These are phyloP conservation scores for Drosophila bipectinata DNA, from an alignment of 1,140 invertebrate species.

Conservation along the genomic window DNA sequence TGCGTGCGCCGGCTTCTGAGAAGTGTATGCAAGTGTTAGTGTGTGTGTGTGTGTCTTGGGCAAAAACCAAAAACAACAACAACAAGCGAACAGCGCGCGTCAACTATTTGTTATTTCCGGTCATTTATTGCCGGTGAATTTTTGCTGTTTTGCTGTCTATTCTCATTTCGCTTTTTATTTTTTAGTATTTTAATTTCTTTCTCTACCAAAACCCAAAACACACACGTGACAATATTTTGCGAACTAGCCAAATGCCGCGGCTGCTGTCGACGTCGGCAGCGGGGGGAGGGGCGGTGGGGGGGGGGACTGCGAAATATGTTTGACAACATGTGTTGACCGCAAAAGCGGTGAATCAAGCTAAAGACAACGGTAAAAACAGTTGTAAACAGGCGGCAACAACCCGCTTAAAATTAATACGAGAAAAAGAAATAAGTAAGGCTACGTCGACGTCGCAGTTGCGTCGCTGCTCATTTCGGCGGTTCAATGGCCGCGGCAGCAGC, in stretches of 20 bases:
- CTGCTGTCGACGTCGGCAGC: slow-evolving; percentile 3
- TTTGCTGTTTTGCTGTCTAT: not conserved
- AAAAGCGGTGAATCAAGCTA: slow-evolving; percentile 52
- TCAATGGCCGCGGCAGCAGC: slow-evolving; percentile 65
- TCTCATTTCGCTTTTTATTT: not conserved
- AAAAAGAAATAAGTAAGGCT: slow-evolving; percentile 5
- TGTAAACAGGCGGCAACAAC: slow-evolving; percentile 65
- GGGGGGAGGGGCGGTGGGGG: not conserved
- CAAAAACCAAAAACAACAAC: slow-evolving; percentile 14
- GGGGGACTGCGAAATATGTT: slow-evolving; percentile 17
- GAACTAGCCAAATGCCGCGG: slow-evolving; percentile 1
- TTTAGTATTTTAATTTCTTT: slow-evolving; percentile 6
- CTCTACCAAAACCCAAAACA: not conserved
- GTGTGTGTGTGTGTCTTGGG: not conserved
- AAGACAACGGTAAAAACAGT: slow-evolving; percentile 75
- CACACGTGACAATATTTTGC: slow-evolving; percentile 23
- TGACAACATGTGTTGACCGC: slow-evolving; percentile 41
- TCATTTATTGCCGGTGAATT: slow-evolving; percentile 47
- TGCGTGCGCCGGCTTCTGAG: slow-evolving; percentile 33
- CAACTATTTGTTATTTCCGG: slow-evolving; percentile 75
- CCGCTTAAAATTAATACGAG: slow-evolving; percentile 64
- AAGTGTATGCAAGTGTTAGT: slow-evolving; percentile 3
- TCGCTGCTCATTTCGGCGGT: slow-evolving; percentile 61
- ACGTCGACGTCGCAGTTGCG: slow-evolving; percentile 15
- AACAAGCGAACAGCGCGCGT: slow-evolving; percentile 26